Evolutionary conservation across 2,888 invertebrate species (phyloP), one percentile per base, ranked within the genome.

Genomic region (Liopterus haemorrhoidalis): DNA sequence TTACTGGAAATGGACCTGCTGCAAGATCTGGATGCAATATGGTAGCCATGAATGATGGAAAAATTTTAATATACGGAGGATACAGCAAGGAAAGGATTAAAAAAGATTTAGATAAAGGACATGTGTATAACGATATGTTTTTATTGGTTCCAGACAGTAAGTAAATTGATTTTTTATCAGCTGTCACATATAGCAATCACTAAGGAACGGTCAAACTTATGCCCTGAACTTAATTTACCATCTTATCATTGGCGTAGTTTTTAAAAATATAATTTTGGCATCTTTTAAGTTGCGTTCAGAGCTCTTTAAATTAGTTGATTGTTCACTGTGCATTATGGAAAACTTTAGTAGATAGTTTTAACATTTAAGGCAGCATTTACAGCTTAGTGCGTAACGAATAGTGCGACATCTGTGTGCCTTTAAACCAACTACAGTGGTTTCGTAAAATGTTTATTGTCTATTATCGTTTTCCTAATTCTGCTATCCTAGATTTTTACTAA

Each of bases 21-120:
- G 82, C 91, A 0, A 70, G 94, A 55, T 89, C 89, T 1, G 92
- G 85, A 0, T 91, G 88, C 60, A 78, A 84, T 38, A 78, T 89
- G 75, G 66, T 81, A 12, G 75, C 83, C 0, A 63, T 67, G 54
- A 62, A 70, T 5, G 82, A 83, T 58, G 80, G 79, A 1, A 76
- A 75, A 59, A 68, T 88, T 35, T 58, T 84, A 1, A 65, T 89
- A 36, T 83, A 81, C 70, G 87, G 87, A 3, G 88, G 88, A 2
- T 89, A 86, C 62, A 80, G 82, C 51, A 84, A 84, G 61, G 78
- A 82, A 47, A 75, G 71, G 56, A 60, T 84, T 25, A 85, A 85
- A 56, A 84, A 82, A 58, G 85, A 85, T 62, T 72, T 81, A 4
- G 86, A 87, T 57, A 78, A 79, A 48, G 87, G 88, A 21, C 71